Evolutionary conservation across 2,888 invertebrate species (phyloP), one percentile per base, ranked within the genome.

Genomic region (Tetranychus piercei): DNA sequence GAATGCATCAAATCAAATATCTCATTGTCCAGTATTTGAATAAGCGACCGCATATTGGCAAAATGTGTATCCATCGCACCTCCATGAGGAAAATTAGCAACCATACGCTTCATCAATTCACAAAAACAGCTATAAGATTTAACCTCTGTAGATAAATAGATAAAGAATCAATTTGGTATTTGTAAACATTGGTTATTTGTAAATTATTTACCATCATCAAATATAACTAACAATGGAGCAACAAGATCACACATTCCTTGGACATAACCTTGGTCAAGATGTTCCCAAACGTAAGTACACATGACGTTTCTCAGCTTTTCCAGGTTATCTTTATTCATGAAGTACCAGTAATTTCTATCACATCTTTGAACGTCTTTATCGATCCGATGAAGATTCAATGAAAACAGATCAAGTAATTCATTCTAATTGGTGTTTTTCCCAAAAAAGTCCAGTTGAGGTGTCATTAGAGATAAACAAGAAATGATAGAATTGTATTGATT

Each of bases 251-350:
- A 95, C 95, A 95, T 96, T 80, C 95, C 95, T 83, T 95, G 95
- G 87, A 95, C 92, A 84, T 96, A 96, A 15, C 95, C 95, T 65
- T 89, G 87, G 73, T 94, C 93, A 78, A 96, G 84, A 82, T 95
- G 91, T 81, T 94, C 91, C 92, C 94, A 95, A 3, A 96, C 94
- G 83, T 93, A 93, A 90, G 93, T 93, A 88, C 94, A 94, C 89
- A 96, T 94, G 75, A 96, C 89, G 83, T 94, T 94, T 75, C 94
- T 85, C 44, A 95, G 84, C 82, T 94, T 94, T 80, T 94, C 93
- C 79, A 95, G 85, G 83, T 95, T 95, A 77, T 89, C 89, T 71
- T 88, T 87, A 15, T 81, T 80, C 0, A 89, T 90, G 82, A 95
- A 96, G 84, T 94, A 96, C 83, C 89, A 90, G 81, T 94, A 92